These are phyloP conservation scores for Caretta caretta DNA, from an alignment of 2,113 vertebrate species.

Conservation along the genomic window DNA sequence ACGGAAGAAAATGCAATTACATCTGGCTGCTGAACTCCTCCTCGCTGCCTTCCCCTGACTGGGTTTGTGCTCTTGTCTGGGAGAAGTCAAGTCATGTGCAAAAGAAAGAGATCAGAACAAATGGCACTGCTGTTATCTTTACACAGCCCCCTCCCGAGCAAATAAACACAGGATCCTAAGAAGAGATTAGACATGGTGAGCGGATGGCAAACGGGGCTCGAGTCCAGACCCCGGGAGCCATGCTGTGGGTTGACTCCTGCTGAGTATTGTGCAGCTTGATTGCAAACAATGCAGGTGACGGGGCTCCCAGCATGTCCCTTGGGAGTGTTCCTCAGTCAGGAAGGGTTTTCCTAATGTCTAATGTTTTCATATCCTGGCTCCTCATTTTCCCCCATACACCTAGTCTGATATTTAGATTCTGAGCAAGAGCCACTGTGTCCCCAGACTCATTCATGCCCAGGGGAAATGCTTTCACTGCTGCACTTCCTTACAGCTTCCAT, in stretches of 20 bases:
- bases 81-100: constrained; percentile 41
- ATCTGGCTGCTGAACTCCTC: constrained; percentile 71
- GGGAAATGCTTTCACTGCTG: background rate
- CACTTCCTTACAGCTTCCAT: background rate
- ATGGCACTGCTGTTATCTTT: constrained; percentile 55
- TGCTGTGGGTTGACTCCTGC: background rate
- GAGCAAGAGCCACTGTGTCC: background rate
- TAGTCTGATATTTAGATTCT: background rate
- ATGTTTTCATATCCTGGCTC: background rate
- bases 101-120: constrained; percentile 54
- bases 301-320: background rate
- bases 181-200: background rate
- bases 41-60: constrained; percentile 63
- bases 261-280: background rate
- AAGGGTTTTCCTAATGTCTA: background rate
- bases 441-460: background rate
- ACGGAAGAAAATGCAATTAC: constrained; percentile 82
- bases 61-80: constrained; percentile 62
- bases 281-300: too few relatives aligned
- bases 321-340: background rate
- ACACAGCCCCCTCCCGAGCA: constrained; percentile 13
- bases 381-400: background rate
- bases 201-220: background rate
- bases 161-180: background rate
- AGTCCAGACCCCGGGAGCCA: background rate